Conservation (phyloP, 2,113 vertebrate genomes). For the Ictalurus furcatus region DNA sequence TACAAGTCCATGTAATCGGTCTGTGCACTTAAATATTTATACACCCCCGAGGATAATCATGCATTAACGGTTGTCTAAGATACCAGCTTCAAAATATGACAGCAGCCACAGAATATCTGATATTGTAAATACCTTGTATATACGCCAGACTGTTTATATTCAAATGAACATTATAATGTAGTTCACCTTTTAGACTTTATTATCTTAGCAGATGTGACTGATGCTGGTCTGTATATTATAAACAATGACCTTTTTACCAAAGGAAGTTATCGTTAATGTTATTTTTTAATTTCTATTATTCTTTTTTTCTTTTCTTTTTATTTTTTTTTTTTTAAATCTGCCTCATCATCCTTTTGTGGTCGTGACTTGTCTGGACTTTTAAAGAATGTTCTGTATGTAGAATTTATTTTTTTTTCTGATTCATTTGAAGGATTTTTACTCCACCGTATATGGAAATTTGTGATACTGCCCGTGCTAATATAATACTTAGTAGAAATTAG, state of each 20-base stretch:
- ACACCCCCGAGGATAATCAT: constrained; percentile 34
- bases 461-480: constrained; percentile 49
- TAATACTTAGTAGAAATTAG: constrained; percentile 46
- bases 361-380: constrained; percentile 11
- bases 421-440: constrained; percentile 36
- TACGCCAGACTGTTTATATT: constrained; percentile 57
- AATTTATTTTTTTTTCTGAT: neutral
- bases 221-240: constrained; percentile 72
- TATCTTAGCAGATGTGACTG: constrained; percentile 66
- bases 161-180: constrained; percentile 54
- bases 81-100: constrained; percentile 33
- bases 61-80: constrained; percentile 28
- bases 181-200: constrained; percentile 65
- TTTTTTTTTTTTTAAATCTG: neutral
- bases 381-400: constrained; percentile 33
- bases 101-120: constrained; percentile 22
- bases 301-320: constrained; percentile 44
- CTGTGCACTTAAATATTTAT: constrained; percentile 30
- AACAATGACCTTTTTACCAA: constrained; percentile 78
- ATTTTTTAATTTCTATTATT: neutral
- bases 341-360: constrained; percentile 22
- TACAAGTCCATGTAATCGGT: neutral
- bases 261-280: constrained; percentile 68
- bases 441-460: constrained; percentile 41
- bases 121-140: constrained; percentile 78